Conservation (phyloP, 2,113 vertebrate genomes). For the Neotoma lepida region DNA sequence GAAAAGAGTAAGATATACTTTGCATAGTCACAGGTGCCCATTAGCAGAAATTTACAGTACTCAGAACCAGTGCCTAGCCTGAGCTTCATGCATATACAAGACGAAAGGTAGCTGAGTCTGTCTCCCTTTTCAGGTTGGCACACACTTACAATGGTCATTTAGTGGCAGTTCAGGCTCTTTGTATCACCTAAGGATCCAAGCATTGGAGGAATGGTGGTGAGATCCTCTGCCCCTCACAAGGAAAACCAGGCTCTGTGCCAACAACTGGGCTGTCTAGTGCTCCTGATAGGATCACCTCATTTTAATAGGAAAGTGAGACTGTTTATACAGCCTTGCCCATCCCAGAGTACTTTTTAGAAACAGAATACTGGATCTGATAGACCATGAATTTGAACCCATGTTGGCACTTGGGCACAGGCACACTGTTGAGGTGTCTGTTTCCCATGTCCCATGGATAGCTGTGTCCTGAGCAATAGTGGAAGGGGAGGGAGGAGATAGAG, state of each 20-base stretch:
- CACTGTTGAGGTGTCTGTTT: constrained; percentile 36
- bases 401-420: not conserved
- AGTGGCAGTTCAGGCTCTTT: not conserved
- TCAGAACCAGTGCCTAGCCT: not conserved
- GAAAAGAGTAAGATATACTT: constrained; percentile 14
- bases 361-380: constrained; percentile 55
- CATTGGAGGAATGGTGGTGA: not conserved
- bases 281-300: not conserved
- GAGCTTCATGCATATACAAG: not conserved
- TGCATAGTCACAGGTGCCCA: not conserved
- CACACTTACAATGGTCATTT: not conserved
- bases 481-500: not conserved
- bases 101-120: not conserved
- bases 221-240: not conserved
- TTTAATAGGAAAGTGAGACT: constrained; percentile 44
- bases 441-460: not conserved
- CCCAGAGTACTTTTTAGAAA: constrained; percentile 54
- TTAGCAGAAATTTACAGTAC: not conserved
- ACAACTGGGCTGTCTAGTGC: not conserved
- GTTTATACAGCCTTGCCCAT: constrained; percentile 31
- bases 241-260: constrained; percentile 44
- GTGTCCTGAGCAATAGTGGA: not conserved
- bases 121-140: not conserved
- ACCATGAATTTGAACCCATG: not conserved
- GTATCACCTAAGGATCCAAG: not conserved